Conservation (phyloP, 2,797 vertebrate genomes). For the Sebastes vulpes region DNA sequence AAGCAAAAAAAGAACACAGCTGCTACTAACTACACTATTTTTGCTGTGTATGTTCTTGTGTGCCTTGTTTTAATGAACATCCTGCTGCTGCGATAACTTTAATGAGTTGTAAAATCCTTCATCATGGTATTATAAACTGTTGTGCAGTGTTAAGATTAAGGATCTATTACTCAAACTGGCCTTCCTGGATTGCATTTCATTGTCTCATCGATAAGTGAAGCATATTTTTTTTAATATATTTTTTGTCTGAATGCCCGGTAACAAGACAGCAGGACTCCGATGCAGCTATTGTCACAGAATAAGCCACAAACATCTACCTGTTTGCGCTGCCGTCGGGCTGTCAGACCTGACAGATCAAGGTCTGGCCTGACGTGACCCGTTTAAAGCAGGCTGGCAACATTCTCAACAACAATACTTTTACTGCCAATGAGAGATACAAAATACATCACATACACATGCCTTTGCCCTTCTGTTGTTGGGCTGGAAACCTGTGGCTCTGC, state of each 20-base stretch:
- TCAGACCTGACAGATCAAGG: background rate
- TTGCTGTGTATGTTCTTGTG: background rate
- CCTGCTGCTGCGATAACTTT: background rate
- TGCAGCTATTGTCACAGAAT: slow-evolving; percentile 1
- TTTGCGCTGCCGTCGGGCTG: background rate
- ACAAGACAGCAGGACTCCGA: background rate
- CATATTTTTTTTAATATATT: background rate
- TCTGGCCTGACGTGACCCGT: slow-evolving; percentile 4
- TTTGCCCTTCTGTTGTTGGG: background rate
- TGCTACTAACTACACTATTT: background rate
- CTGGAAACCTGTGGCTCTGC: background rate
- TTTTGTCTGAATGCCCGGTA: background rate
- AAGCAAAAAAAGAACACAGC: background rate
- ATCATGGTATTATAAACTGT: background rate
- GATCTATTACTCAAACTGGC: background rate
- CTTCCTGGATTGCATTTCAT: background rate
- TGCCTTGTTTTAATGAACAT: slow-evolving; percentile 7
- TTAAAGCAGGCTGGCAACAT: background rate
- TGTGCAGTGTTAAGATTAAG: background rate
- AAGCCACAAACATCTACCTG: background rate
- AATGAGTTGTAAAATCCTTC: background rate
- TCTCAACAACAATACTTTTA: background rate
- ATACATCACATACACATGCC: background rate
- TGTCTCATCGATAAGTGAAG: background rate
- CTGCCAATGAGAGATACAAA: background rate